These are phyloP conservation scores for Anolis apletophallus DNA, from an alignment of 2,797 vertebrate species.

Conservation along the genomic window DNA sequence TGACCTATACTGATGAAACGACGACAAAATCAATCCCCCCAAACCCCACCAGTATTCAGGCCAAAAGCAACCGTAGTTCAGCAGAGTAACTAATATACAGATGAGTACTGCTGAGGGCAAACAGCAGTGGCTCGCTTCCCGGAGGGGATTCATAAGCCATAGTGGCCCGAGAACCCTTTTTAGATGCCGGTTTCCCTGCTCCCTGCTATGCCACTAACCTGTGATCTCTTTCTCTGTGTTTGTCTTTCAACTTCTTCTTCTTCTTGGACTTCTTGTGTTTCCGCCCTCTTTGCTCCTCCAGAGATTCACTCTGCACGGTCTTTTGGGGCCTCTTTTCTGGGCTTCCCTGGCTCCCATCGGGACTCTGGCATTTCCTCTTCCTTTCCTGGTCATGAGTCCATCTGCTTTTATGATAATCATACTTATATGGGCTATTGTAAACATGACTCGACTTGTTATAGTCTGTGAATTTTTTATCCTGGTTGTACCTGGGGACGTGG, in stretches of 20 bases:
- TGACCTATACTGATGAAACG: too few relatives aligned
- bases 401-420: slow-evolving; percentile 69
- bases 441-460: slow-evolving; percentile 59
- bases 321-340: slow-evolving; percentile 70
- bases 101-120: background rate
- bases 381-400: slow-evolving; percentile 68
- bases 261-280: slow-evolving; percentile 94
- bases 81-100: too few relatives aligned
- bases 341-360: slow-evolving; percentile 54
- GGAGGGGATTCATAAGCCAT: background rate
- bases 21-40: too few relatives aligned
- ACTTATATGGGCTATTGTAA: slow-evolving; percentile 69
- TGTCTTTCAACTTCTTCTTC: slow-evolving; percentile 92
- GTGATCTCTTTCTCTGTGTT: slow-evolving; percentile 79
- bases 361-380: slow-evolving; percentile 53
- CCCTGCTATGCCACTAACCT: slow-evolving; percentile 59
- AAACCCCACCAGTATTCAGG: too few relatives aligned
- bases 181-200: too few relatives aligned
- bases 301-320: slow-evolving; percentile 57
- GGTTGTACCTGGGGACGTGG: slow-evolving; percentile 72
- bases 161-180: background rate
- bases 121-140: background rate
- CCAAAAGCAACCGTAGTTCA: background rate
- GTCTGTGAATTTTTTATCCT: slow-evolving; percentile 73
- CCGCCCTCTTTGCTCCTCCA: slow-evolving; percentile 76